phyloP scores from a whole-genome alignment of 2,888 invertebrate species.

The Argyra leucocephala region DNA sequence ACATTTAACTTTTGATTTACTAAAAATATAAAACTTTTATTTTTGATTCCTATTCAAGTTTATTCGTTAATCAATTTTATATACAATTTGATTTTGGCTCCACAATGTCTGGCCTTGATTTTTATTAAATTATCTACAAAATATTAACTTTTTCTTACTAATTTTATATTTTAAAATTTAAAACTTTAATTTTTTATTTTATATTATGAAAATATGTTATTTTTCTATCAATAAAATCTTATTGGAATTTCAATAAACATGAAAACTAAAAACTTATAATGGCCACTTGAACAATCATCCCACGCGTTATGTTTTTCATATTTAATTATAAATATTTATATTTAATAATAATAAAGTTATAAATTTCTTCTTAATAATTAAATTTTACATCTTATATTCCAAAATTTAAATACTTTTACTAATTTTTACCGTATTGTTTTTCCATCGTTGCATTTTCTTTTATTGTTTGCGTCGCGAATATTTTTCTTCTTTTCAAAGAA shows the following conservation, averaged over 20 bases:
- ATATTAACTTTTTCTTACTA: neutral
- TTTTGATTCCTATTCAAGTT: no score
- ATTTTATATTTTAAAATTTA: neutral
- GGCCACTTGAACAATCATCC: neutral
- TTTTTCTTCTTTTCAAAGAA: slow-evolving; percentile 6
- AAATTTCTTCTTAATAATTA: neutral
- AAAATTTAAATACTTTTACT: neutral
- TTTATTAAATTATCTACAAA: neutral
- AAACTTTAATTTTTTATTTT: neutral
- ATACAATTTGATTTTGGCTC: no score
- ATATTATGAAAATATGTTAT: no score
- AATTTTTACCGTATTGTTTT: neutral
- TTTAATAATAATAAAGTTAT: neutral
- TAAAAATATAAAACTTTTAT: no score
- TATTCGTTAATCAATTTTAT: no score
- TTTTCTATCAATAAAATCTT: neutral
- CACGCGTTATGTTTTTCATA: neutral
- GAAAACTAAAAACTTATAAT: neutral
- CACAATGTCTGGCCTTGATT: slow-evolving; percentile 1
- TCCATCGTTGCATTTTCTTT: slow-evolving; percentile 5
- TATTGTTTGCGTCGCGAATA: slow-evolving; percentile 11
- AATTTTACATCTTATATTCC: neutral
- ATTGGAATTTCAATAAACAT: neutral
- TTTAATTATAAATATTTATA: neutral
- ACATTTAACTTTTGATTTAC: no score